Evolutionary conservation across 2,113 vertebrate species (phyloP).

Genomic region (Donacobius atricapilla): DNA sequence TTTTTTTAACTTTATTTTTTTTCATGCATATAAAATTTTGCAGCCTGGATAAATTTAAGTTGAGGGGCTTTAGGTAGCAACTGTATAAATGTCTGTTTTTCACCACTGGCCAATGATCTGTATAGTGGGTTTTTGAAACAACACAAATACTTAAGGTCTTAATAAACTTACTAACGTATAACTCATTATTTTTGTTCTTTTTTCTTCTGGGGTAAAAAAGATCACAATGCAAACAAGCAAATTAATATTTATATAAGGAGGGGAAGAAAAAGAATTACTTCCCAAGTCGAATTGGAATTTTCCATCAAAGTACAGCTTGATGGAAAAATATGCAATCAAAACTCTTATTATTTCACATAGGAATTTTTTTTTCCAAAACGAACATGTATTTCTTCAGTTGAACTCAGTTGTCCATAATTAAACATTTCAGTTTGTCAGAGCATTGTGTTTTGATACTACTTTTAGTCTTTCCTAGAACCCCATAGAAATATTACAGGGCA

Average conservation of each 20-base stretch:
- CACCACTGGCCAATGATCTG: not conserved
- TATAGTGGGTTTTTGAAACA: not conserved
- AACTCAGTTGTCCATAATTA: not conserved
- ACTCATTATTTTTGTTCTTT: not conserved
- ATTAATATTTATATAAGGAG: not conserved
- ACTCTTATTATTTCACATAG: not conserved
- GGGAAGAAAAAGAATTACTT: not conserved
- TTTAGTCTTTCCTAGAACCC: not conserved
- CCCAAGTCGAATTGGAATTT: not conserved
- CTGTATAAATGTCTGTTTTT: not conserved
- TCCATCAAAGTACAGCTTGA: not conserved
- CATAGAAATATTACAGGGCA: not conserved
- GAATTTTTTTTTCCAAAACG: not conserved
- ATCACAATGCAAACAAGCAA: not conserved
- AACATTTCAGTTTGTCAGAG: not conserved
- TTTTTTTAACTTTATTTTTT: not conserved
- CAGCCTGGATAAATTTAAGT: not conserved
- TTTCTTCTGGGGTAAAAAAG: not conserved
- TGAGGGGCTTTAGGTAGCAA: rapidly evolving
- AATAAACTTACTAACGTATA: not conserved
- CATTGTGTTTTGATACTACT: not conserved
- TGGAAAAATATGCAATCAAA: not conserved
- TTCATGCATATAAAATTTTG: not conserved
- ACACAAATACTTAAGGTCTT: not conserved
- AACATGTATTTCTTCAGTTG: not conserved